Base-by-base conservation (phyloP, 1,140 invertebrate genomes). In the Wasmannia auropunctata region DNA sequence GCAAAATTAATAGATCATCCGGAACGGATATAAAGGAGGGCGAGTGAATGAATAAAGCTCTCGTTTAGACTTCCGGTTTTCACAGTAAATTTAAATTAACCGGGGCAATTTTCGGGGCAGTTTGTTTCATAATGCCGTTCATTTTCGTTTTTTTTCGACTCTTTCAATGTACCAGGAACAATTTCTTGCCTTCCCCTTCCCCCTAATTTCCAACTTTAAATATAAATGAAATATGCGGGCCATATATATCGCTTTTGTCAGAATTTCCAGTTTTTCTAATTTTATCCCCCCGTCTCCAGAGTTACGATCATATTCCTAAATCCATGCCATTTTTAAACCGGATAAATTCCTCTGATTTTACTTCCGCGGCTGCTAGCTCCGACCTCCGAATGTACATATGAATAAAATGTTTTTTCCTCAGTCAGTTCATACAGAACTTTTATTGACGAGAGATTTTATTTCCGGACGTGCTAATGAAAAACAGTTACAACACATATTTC, bases 201-300 rank as follows among this genome's bases (percentile, higher is more conserved):
- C 40, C n/a, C 4, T 56, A 74, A 69, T 43, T 81, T 43, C 0
- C 37, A 37, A 58, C 7, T 60, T 72, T 80, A 69, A 54, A 80
- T 69, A 28, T 28, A 54, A 54, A 77, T 77, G 58, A 69, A 80
- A 43, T 25, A 40, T 51, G 31, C 28, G 7, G n/a, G 11, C 25
- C 19, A 43, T 40, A 31, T 63, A 46, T 28, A 46, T 2, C 22
- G 37, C 37, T 70, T 69, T 51, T 54, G 31, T n/a, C 16, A 54
- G 37, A 67, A 67, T 69, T 80, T 60, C 19, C 5, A 43, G 25
- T 77, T 43, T 40, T 51, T 37, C 19, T 67, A 6, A 22, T 62
- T 62, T 34, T 37, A 51, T 51, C 28, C 0, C n/a, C 51, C n/a
- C 4, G 40, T 49, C 11, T 4, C 40, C 19, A 10, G 19, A 63